Percentiles rank a stretch among this genome's conserved stretches.
These are phyloP conservation scores for Siphonodentalium dalli DNA, from an alignment of 2,888 invertebrate genomes.

Conservation along the genomic window DNA sequence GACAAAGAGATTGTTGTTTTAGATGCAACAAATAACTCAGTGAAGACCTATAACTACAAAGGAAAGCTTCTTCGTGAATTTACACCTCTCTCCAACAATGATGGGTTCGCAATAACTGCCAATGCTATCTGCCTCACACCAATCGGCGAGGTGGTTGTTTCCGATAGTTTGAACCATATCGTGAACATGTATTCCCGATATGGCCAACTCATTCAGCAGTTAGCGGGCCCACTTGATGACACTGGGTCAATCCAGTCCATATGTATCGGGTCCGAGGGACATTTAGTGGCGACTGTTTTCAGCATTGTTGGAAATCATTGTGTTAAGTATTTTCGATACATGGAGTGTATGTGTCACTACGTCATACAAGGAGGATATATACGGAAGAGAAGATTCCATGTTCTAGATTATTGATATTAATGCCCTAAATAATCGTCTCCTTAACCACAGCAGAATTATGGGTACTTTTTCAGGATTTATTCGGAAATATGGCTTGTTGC, in stretches of 20 bases:
- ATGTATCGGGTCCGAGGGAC: slow-evolving; percentile 57
- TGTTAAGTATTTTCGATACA: slow-evolving; percentile 57
- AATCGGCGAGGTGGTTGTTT: slow-evolving; percentile 47
- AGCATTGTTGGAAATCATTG: slow-evolving; percentile 53
- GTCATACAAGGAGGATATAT: slow-evolving; percentile 43
- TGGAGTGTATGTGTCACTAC: slow-evolving; percentile 48
- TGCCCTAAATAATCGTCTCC: no score
- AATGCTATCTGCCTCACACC: slow-evolving; percentile 49
- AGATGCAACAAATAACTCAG: slow-evolving; percentile 39
- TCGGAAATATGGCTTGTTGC: no score
- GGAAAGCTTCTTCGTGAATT: slow-evolving; percentile 47
- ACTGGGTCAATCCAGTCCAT: slow-evolving; percentile 50
- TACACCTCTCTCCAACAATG: slow-evolving; percentile 34
- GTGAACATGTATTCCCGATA: slow-evolving; percentile 52
- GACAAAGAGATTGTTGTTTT: slow-evolving; percentile 50
- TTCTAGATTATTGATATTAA: no score
- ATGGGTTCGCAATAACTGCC: slow-evolving; percentile 46
- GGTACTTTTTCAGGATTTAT: no score
- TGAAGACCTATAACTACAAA: slow-evolving; percentile 45
- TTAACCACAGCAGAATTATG: no score
- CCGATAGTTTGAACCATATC: slow-evolving; percentile 53
- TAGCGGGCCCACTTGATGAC: slow-evolving; percentile 50
- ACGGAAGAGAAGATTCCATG: no score
- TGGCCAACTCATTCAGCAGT: slow-evolving; percentile 44
- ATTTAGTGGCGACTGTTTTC: slow-evolving; percentile 52